A percentile compares a stretch with the other conserved stretches of the same genome.
These are phyloP conservation scores for Drosophila paranaensis DNA, from an alignment of 2,888 invertebrate genomes.

Conservation along the genomic window DNA sequence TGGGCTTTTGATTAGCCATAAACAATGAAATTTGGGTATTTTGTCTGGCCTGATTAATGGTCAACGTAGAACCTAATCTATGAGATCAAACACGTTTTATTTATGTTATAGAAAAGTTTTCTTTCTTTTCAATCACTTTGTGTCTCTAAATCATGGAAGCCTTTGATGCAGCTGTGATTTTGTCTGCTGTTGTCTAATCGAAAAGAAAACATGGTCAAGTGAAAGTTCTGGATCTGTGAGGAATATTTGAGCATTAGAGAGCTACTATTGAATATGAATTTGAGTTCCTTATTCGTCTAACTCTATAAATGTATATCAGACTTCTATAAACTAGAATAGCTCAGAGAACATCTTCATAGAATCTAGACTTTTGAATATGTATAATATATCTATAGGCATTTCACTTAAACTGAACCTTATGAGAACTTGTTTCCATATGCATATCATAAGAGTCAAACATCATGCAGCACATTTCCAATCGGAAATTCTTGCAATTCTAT, in stretches of 20 bases:
- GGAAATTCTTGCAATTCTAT: too few relatives aligned
- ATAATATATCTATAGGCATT: too few relatives aligned
- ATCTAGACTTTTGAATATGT: too few relatives aligned
- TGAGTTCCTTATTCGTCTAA: too few relatives aligned
- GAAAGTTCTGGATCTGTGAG: background rate
- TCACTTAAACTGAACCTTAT: too few relatives aligned
- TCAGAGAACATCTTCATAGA: too few relatives aligned
- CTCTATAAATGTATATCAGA: too few relatives aligned
- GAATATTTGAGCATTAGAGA: background rate
- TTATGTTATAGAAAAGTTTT: background rate
- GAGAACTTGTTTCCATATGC: too few relatives aligned
- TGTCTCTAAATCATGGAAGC: background rate
- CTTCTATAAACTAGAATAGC: too few relatives aligned
- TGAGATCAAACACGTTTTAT: background rate
- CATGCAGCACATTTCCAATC: too few relatives aligned
- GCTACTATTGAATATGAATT: too few relatives aligned
- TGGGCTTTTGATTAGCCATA: background rate
- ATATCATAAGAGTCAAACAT: too few relatives aligned
- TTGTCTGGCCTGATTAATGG: slow-evolving; percentile 5
- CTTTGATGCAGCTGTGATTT: background rate
- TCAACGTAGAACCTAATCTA: background rate
- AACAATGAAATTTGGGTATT: background rate
- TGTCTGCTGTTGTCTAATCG: background rate
- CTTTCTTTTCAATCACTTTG: slow-evolving; percentile 2
- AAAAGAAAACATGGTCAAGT: background rate